These are phyloP conservation scores for Melospiza melodia DNA, from an alignment of 2,113 vertebrate species.

Conservation along the genomic window DNA sequence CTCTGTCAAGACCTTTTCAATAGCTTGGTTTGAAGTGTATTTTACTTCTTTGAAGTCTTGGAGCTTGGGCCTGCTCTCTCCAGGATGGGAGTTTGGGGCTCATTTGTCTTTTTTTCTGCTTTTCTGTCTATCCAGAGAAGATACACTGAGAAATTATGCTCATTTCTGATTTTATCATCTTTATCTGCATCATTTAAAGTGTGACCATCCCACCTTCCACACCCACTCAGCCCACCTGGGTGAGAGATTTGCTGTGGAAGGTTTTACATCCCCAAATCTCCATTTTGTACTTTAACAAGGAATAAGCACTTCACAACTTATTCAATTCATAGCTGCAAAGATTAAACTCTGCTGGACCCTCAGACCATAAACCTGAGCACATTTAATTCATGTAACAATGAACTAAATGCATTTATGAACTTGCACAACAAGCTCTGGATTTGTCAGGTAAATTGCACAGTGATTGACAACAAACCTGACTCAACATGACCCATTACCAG, in stretches of 20 bases:
- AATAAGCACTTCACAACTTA: conserved; percentile 60
- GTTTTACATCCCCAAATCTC: conserved; percentile 51
- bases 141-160: neutral
- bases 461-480: conserved; percentile 61
- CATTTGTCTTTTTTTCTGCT: neutral
- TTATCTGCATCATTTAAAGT: neutral
- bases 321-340: neutral
- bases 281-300: conserved; percentile 61
- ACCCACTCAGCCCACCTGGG: neutral
- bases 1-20: neutral
- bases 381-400: conserved; percentile 1
- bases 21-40: neutral
- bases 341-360: conserved; percentile 62
- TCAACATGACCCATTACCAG: neutral
- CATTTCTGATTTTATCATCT: neutral
- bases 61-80: neutral
- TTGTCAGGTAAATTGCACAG: conserved; percentile 70
- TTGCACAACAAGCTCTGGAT: conserved; percentile 63
- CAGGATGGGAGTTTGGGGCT: neutral
- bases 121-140: neutral
- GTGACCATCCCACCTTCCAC: neutral
- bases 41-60: neutral
- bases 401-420: conserved; percentile 74
- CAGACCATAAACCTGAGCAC: conserved; percentile 66
- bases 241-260: conserved; percentile 24